Base-by-base conservation (phyloP, 2,113 vertebrate genomes). In the Chionomys nivalis region DNA sequence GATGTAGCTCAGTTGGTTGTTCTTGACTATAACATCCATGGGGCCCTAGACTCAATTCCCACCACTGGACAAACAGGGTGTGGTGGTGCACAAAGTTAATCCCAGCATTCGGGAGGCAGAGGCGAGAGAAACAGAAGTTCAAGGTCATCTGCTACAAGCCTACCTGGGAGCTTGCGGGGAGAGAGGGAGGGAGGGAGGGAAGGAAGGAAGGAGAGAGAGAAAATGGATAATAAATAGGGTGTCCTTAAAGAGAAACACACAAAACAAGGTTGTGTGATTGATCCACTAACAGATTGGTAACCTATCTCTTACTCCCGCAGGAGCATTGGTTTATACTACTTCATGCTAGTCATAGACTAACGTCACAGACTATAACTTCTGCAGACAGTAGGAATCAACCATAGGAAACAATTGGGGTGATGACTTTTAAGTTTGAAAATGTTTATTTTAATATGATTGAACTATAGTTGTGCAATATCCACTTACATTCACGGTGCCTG, bases 361-460 rank as follows among this genome's bases (percentile, higher is more conserved):
- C 65, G 23, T 36, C 8, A 31, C 55, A 85, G 70, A 77, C 52
- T 4, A 1, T 79, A 79, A 76, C 39, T n/a, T 11, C 66, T 36
- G 7, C 4, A 2, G 66, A 65, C 63, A 52, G 70, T 7, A 61
- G 65, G 44, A 75, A 55, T 24, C 5, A 9, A 28, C 31, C 28
- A 44, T 42, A 63, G 23, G 85, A 47, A 90, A 65, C 42, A 79
- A 77, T 33, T n/a, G 39, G 44, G 47, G 83, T 36, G 23, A 61
- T 78, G 66, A 9, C 0, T 49, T 91, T 55, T 55, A 79, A 94
- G 77, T 28, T 55, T 68, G 83, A 85, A 14, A n/a, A 63, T 33
- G 65, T 68, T 94, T 73, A 81, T 77, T 83, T 96, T 58, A 42
- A 49, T 63, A 39, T 55, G 93, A 72, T 66, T 83, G 26, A 52